Base-by-base conservation (phyloP, 2,888 invertebrate species). In the Galeruca laticollis region DNA sequence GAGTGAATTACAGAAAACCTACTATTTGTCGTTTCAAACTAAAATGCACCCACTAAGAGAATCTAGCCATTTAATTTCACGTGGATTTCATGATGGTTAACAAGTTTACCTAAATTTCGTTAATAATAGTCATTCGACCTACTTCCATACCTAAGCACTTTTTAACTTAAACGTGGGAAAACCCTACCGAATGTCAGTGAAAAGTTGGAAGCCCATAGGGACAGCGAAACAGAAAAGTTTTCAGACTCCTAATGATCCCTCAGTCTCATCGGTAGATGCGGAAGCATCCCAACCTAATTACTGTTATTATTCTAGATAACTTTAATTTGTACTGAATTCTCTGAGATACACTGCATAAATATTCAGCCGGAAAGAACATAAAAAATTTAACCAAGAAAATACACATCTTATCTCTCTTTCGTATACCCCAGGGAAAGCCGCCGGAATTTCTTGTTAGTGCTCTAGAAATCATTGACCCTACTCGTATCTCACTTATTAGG, bases 341-440 rank as follows among this genome's bases (percentile, higher is more conserved):
- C 54, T 26, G 63, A 54, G 63, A 63, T 63, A 56, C 56, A 63
- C 63, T 63, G 26, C 31, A 63, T 63, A 63, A 63, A 63, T 63
- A 63, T 52, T 63, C 54, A 57, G 35, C 35, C 13, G 56, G 31
- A 49, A 21, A n/a, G 54, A 26, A 40, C 56, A 56, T 63, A 63
- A 63, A 63, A 63, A 63, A 63, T 43, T 63, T 33, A 63, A 56
- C 56, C 40, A 8, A 40, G 40, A 33, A 63, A 63, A 56, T 63
- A 63, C 31, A 52, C 63, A 43, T 63, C 63, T 63, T 63, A 63
- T 63, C 63, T 60, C 60, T 13, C 60, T 37, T 60, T 40, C 26
- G 37, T 26, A 26, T 54, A 40, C 63, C 43, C 63, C 40, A 26
- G 63, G 63, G 63, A 56, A 31, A 31, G 13, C 54, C 11, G 47